phyloP scores from a whole-genome alignment of 30 jellyfish, hydroid and myxozoan species.

The Turritopsis rubra region DNA sequence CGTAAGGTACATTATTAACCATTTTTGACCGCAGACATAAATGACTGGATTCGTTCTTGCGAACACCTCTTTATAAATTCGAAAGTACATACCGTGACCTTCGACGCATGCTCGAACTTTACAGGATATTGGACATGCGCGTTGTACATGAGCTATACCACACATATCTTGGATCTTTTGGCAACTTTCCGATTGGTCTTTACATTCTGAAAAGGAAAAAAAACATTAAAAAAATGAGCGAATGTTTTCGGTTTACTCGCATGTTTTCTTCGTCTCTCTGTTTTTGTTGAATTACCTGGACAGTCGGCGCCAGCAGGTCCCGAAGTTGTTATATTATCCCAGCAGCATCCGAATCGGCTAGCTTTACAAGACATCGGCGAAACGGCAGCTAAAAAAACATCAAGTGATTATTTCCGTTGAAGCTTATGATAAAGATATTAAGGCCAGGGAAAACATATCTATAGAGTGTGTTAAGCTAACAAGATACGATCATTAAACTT shows the following conservation, averaged over 20 bases:
- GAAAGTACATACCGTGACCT: background rate
- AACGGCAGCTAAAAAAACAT: slow-evolving; percentile 10
- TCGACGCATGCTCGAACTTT: background rate
- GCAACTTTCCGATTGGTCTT: slow-evolving; percentile 16
- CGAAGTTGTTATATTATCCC: slow-evolving; percentile 24
- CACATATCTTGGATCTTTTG: background rate
- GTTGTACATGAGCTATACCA: background rate
- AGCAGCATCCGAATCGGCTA: slow-evolving; percentile 25
- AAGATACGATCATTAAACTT: too few relatives aligned
- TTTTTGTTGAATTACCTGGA: slow-evolving; percentile 30
- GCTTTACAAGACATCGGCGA: slow-evolving; percentile 32
- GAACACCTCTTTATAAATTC: background rate
- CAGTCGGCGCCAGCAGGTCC: slow-evolving; percentile 27
- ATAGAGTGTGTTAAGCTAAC: too few relatives aligned
- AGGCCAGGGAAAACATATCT: too few relatives aligned
- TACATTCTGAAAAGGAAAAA: slow-evolving; percentile 35
- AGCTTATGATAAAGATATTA: too few relatives aligned
- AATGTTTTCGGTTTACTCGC: background rate
- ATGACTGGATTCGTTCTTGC: background rate
- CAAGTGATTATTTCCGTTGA: too few relatives aligned
- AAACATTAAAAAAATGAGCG: background rate
- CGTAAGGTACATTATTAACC: background rate
- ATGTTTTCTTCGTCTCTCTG: background rate
- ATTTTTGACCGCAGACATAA: background rate
- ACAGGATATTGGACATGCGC: slow-evolving; percentile 1